Evolutionary conservation across 2,113 vertebrate genomes (phyloP).

Genomic region (Macheiramphus alcinus): DNA sequence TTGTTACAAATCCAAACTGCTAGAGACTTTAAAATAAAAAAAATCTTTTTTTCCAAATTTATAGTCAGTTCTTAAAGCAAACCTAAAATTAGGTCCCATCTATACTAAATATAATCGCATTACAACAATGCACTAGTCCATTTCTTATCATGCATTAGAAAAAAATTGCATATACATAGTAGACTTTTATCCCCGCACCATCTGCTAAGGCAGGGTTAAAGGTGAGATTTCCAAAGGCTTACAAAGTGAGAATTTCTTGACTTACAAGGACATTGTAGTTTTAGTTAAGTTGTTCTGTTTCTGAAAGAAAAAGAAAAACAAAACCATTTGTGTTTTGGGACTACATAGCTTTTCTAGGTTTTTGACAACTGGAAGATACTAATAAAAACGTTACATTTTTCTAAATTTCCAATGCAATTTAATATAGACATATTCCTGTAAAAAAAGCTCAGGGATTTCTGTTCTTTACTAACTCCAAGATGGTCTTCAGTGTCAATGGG

Average conservation of each 20-base stretch:
- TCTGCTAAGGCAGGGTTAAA: not conserved
- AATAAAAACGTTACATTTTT: not conserved
- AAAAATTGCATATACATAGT: not conserved
- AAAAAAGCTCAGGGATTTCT: not conserved
- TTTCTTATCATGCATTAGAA: not conserved
- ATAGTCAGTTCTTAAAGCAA: not conserved
- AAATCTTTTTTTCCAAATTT: not conserved
- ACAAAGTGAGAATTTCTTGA: not conserved
- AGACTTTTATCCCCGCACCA: not conserved
- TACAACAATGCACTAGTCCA: not conserved
- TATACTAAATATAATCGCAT: not conserved
- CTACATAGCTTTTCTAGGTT: not conserved
- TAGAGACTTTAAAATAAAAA: not conserved
- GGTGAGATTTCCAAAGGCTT: not conserved
- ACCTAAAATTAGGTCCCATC: not conserved
- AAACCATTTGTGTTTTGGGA: not conserved
- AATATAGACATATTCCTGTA: not conserved
- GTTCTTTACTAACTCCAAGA: not conserved
- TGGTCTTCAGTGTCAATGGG: not conserved
- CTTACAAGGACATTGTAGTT: not conserved
- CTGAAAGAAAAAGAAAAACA: not conserved
- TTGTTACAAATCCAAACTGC: not conserved
- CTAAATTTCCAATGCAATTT: not conserved
- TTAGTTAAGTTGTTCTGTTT: not conserved
- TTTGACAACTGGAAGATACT: not conserved